These are phyloP conservation scores for Struthio camelus DNA, from an alignment of 2,113 vertebrate species.

Conservation along the genomic window DNA sequence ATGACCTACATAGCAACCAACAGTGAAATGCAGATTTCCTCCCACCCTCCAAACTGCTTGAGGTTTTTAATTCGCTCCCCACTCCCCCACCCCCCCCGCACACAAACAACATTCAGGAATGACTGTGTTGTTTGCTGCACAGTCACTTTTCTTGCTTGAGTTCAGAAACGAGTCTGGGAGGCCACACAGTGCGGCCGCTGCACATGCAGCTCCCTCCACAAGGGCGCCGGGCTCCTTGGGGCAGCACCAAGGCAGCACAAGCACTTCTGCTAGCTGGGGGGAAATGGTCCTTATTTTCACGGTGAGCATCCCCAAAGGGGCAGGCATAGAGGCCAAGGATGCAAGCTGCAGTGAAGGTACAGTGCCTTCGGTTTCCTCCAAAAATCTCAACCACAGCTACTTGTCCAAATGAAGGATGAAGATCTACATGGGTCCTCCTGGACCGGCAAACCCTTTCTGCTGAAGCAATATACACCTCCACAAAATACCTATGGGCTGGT, in stretches of 20 bases:
- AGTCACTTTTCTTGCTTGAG: background rate
- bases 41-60: background rate
- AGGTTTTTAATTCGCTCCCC: conserved; percentile 19
- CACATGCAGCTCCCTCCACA: background rate
- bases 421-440: background rate
- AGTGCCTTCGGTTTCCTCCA: background rate
- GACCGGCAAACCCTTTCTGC: background rate
- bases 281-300: background rate
- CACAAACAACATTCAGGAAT: background rate
- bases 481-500: background rate
- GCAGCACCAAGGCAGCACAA: fast-evolving
- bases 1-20: background rate
- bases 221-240: background rate
- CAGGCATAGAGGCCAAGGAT: background rate
- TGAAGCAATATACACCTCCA: background rate
- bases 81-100: no score
- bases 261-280: background rate
- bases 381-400: background rate
- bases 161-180: background rate
- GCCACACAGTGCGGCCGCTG: background rate
- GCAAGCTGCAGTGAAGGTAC: background rate
- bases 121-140: background rate
- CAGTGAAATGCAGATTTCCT: background rate
- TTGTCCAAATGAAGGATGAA: background rate
- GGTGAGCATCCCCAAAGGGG: background rate